Evolutionary conservation across 1,140 invertebrate species (phyloP).

Genomic region (Tetragnatha versicolor): DNA sequence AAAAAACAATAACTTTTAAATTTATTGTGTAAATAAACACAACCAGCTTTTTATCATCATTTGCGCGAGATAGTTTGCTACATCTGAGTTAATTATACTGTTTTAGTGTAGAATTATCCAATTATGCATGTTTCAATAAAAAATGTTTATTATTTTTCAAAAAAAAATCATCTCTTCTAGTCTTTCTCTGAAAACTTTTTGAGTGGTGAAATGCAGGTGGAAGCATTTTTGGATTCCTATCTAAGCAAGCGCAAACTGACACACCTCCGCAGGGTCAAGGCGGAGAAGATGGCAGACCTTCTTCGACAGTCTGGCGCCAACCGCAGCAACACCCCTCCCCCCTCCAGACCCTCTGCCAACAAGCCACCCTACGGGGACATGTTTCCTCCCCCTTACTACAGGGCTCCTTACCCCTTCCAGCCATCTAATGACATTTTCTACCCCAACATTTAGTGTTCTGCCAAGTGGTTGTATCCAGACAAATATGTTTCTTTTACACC

Average conservation of each 20-base stretch:
- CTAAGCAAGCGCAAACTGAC: slow-evolving; percentile 75
- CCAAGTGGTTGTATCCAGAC: too few species aligned
- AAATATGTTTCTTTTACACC: too few species aligned
- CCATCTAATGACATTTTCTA: too few species aligned
- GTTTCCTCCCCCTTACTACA: slow-evolving; percentile 16
- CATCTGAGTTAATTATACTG: too few species aligned
- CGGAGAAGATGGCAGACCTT: slow-evolving; percentile 84
- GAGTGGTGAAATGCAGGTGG: slow-evolving; percentile 74
- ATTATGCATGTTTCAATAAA: too few species aligned
- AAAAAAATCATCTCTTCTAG: slow-evolving; percentile 29
- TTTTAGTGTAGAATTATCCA: too few species aligned
- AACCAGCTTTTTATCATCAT: too few species aligned
- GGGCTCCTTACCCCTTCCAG: slow-evolving; percentile 50
- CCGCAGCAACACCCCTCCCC: background rate
- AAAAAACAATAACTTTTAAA: too few species aligned
- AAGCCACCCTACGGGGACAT: slow-evolving; percentile 14
- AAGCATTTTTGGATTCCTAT: slow-evolving; percentile 81
- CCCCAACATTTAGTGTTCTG: too few species aligned
- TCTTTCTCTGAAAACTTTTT: slow-evolving; percentile 78
- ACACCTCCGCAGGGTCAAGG: slow-evolving; percentile 82
- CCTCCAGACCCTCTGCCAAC: background rate
- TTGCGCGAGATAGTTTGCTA: too few species aligned
- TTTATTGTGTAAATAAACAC: too few species aligned
- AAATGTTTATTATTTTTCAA: too few species aligned
- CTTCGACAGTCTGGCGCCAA: slow-evolving; percentile 63